Percentiles rank a stretch among this genome's conserved stretches.
Evolutionary conservation across 2,113 vertebrate genomes (phyloP).

Genomic region (Erythrocercus mccallii): DNA sequence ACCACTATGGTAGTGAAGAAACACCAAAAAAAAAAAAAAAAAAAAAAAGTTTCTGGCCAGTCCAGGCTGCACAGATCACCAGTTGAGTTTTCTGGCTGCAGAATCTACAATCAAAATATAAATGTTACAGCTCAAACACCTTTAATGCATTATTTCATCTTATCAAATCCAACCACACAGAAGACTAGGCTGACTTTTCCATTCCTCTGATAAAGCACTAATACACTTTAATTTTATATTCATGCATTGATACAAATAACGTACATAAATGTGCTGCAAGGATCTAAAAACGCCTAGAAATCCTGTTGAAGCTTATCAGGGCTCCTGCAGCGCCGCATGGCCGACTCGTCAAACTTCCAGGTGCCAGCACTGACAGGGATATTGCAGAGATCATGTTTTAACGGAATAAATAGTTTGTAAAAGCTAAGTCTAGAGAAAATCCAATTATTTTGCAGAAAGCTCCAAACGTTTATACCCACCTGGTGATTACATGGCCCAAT

Average conservation of each 20-base stretch:
- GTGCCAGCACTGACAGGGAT: neutral
- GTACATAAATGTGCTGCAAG: neutral
- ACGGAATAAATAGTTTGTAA: neutral
- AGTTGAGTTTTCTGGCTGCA: neutral
- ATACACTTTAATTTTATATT: neutral
- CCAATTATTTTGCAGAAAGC: slow-evolving; percentile 15
- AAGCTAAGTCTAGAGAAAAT: neutral
- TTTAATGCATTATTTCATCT: neutral
- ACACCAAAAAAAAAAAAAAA: neutral
- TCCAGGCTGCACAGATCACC: neutral
- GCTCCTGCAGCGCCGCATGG: neutral
- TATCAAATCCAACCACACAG: neutral
- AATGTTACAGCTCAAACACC: neutral
- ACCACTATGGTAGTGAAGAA: neutral
- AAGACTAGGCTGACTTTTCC: neutral
- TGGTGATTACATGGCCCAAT: slow-evolving; percentile 43
- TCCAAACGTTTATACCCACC: slow-evolving; percentile 68
- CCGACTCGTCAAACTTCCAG: neutral
- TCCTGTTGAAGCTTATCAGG: neutral
- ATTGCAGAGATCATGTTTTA: neutral
- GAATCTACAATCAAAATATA: neutral
- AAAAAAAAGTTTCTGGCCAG: neutral
- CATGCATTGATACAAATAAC: neutral
- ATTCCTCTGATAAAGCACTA: neutral
- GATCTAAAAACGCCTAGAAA: neutral